Conservation (phyloP, 2,888 invertebrate genomes). For the Oasisia sp. region DNA sequence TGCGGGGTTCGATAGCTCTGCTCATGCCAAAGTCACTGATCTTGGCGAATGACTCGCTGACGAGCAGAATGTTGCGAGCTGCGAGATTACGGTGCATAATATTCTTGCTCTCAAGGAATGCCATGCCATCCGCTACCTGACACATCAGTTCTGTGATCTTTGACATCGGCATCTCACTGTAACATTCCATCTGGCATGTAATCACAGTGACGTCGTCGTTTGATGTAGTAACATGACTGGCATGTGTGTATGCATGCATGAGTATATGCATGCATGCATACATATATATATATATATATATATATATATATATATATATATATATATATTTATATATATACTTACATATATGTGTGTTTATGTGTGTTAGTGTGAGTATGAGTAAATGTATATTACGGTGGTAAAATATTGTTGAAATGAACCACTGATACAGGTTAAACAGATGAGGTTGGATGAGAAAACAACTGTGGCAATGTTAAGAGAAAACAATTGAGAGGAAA, state of each 20-base stretch:
- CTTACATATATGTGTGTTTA: too few relatives aligned
- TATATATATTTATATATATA: too few relatives aligned
- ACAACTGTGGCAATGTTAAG: too few relatives aligned
- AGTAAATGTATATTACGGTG: too few relatives aligned
- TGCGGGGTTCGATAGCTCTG: constrained; percentile 62
- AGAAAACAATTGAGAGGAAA: too few relatives aligned
- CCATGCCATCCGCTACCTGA: constrained; percentile 67
- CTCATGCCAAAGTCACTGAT: constrained; percentile 69
- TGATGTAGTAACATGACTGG: not conserved
- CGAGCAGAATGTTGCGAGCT: constrained; percentile 67
- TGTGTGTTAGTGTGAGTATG: too few relatives aligned
- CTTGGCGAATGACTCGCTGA: constrained; percentile 65
- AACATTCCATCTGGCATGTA: constrained; percentile 24
- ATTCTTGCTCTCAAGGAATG: constrained; percentile 64
- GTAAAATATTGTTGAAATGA: too few relatives aligned
- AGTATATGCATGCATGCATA: not conserved
- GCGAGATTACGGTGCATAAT: constrained; percentile 68
- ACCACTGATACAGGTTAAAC: too few relatives aligned
- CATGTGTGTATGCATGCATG: not conserved
- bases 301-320: too few relatives aligned
- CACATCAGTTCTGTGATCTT: constrained; percentile 62
- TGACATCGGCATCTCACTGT: constrained; percentile 50
- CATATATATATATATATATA: not conserved
- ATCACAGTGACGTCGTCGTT: not conserved
- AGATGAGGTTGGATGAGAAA: too few relatives aligned